Conservation (phyloP, 1,140 invertebrate genomes). For the Aphis gossypii region DNA sequence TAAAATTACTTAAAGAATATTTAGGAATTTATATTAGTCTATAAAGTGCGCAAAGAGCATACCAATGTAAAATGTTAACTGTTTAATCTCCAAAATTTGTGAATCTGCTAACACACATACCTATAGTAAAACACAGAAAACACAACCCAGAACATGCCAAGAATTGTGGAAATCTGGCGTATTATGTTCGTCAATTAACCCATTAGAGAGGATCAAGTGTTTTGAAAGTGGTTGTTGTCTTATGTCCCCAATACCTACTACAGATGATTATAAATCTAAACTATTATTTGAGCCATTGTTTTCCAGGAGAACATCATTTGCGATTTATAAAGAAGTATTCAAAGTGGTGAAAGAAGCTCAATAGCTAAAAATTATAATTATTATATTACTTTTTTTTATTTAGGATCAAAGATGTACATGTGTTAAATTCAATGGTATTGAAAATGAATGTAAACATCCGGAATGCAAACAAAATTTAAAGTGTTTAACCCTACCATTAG, state of each 20-base stretch:
- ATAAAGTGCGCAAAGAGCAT: background rate
- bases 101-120: background rate
- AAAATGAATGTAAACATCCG: background rate
- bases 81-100: background rate
- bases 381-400: background rate
- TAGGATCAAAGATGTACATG: background rate
- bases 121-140: background rate
- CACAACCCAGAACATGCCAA: background rate
- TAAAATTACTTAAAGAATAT: background rate
- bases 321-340: background rate
- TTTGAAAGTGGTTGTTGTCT: background rate
- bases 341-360: background rate
- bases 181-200: background rate
- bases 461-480: background rate
- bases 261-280: background rate
- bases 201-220: background rate
- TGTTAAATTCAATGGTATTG: background rate
- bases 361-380: background rate
- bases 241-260: background rate
- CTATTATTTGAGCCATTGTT: background rate
- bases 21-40: background rate
- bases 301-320: conserved; percentile 4
- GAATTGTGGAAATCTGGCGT: background rate
- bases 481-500: background rate
- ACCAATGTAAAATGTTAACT: background rate